These are phyloP conservation scores for Atta colombica DNA, from an alignment of 1,140 invertebrate genomes.

Conservation along the genomic window DNA sequence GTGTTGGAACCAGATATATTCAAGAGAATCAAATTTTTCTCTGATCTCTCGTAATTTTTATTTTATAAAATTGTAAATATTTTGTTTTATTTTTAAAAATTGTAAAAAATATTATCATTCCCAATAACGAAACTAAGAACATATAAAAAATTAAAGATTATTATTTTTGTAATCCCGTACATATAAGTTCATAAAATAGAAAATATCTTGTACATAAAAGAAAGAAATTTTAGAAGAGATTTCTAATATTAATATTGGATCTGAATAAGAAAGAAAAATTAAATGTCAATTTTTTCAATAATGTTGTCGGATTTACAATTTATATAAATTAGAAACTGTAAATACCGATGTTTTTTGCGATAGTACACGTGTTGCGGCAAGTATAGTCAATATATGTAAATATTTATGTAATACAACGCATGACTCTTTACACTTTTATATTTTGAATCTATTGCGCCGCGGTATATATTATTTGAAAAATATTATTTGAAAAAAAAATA, in stretches of 20 bases:
- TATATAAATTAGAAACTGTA: slow-evolving; percentile 16
- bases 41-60: background rate
- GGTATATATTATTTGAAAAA: background rate
- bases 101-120: background rate
- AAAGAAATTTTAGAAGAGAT: background rate
- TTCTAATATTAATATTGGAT: background rate
- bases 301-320: background rate
- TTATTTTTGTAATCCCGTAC: background rate
- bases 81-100: background rate
- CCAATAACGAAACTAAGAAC: background rate
- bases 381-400: slow-evolving; percentile 33
- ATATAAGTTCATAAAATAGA: background rate
- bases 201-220: background rate
- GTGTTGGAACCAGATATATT: background rate
- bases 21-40: background rate
- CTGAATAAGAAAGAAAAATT: background rate
- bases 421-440: background rate
- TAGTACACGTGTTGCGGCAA: background rate
- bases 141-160: background rate
- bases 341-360: background rate
- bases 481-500: background rate
- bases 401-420: slow-evolving; percentile 27
- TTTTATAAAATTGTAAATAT: background rate
- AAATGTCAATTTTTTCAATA: background rate
- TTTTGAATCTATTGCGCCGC: background rate